Evolutionary conservation across 2,888 invertebrate species (phyloP).

Genomic region (Chrysotoxum bicinctum): DNA sequence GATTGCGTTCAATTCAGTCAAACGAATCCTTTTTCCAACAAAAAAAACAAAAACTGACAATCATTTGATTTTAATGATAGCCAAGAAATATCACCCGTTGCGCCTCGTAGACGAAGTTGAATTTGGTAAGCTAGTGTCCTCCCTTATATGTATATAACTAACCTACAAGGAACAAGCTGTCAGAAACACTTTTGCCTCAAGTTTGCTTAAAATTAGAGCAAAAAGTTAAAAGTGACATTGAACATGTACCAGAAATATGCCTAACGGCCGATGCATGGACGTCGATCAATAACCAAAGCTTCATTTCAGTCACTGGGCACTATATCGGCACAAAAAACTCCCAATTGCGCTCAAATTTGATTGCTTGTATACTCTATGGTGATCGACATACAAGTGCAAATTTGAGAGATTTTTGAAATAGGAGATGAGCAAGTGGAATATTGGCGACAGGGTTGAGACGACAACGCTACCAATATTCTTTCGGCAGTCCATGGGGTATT

Average conservation of each 20-base stretch:
- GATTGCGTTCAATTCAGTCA: too few relatives aligned
- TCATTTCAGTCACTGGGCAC: slow-evolving; percentile 21
- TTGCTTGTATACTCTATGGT: slow-evolving; percentile 14
- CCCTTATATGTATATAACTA: slow-evolving; percentile 19
- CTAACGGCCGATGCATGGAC: slow-evolving; percentile 21
- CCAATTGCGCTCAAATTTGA: slow-evolving; percentile 7
- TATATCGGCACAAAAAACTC: slow-evolving; percentile 7
- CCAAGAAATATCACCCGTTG: too few relatives aligned
- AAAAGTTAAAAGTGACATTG: slow-evolving; percentile 1
- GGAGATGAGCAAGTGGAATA: slow-evolving; percentile 49
- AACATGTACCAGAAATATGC: slow-evolving; percentile 10
- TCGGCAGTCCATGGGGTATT: slow-evolving; percentile 27
- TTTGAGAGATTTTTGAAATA: slow-evolving; percentile 30
- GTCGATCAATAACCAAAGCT: slow-evolving; percentile 29
- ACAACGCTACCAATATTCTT: slow-evolving; percentile 48
- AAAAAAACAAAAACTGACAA: slow-evolving; percentile 13
- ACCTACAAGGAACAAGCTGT: slow-evolving; percentile 16
- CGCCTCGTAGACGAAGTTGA: too few relatives aligned
- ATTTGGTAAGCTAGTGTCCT: slow-evolving; percentile 12
- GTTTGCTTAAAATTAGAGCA: slow-evolving; percentile 24
- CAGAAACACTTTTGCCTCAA: slow-evolving; percentile 7
- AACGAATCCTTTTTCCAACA: too few relatives aligned
- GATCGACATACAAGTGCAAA: slow-evolving; percentile 22
- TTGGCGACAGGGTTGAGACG: slow-evolving; percentile 38
- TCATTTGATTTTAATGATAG: too few relatives aligned